Evolutionary conservation across 1,140 invertebrate genomes (phyloP), one percentile per base, ranked within the genome.

Genomic region (Anastatus disparis): DNA sequence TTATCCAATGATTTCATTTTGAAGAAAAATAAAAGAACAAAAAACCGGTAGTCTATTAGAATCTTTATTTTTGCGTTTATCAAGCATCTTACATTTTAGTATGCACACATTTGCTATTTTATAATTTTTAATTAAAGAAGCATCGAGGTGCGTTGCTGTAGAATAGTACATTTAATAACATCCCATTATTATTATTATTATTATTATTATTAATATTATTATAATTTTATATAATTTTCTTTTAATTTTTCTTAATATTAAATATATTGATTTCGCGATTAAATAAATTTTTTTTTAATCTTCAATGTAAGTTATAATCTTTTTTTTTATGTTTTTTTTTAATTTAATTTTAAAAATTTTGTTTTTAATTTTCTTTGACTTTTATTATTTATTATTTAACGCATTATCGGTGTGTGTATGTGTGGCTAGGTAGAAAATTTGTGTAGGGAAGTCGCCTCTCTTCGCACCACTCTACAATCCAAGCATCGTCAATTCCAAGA

Each of bases 401-500:
- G 80, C 76, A 82, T n/a, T n/a, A n/a, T 82, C 80, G 80, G 76
- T 82, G 75, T 82, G 75, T 82, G 79, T 84, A 79, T 85, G 76
- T 83, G 82, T 76, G 82, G 82, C 82, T 82, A 86, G 84, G 84
- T 85, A 86, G 83, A 85, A 85, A 85, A 75, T 86, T 84, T 86
- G 79, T 84, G 83, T 85, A 85, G 83, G 80, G 84, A 86, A 85
- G 79, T 85, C 77, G 79, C 84, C 82, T 86, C 82, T 79, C 84
- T 86, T 61, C 83, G 83, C 74, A 84, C 84, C 74, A 84, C 78
- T 77, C 82, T 86, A 72, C 84, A 85, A 74, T 84, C 83, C 79
- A 86, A 85, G 74, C 83, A 85, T 78, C 84, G 79, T 76, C 83
- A 84, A 69, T 81, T 83, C 70, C 78, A 85, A 82, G 84, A 85